Evolutionary conservation across 1,140 invertebrate species (phyloP), one percentile per base, ranked within the genome.

Genomic region (Drosophila biarmipes): DNA sequence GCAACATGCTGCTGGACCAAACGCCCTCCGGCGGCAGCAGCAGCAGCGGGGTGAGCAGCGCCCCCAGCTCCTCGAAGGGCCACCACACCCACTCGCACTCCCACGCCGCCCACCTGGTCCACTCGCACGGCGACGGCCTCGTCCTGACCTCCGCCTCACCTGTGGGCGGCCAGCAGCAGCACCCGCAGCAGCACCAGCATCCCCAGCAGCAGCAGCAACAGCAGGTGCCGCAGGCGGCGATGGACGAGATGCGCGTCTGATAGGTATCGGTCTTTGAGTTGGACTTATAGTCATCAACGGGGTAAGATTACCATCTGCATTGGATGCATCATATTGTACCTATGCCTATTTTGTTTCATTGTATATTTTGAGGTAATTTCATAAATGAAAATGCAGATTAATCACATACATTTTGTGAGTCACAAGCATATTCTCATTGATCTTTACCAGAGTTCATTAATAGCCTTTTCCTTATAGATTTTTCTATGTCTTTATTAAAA

Each of bases 221-320:
- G 67, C 94, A 95, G 76, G 93, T 96, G 57, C 95, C 95, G 37
- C 95, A 96, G 86, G 95, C 95, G 24, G 95, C 95, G 14, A 96
- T 96, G 92, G 95, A 95, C 54, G 96, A 96, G 92, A 97, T 96
- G 96, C 94, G 96, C 78, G 96, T 96, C 95, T 97, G 96, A 97
- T 95, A 94, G 93, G 93, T 93, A 86, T 92, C 93, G 82, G 90
- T 91, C 90, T 92, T 92, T 91, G 92, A 92, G 86, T 86, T 92
- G 90, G 92, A 91, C 69, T 91, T 91, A 91, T 91, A 91, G 90
- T 91, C 90, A 81, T 90, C 80, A 80, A 78, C 73, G 49, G 84
- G 84, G 84, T 89, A 82, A 89, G 82, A 3, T 24, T 24, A 4
- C 1, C 5, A 24, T 24, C 5, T 5, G 24, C 5, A 24, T 24